Percentiles rank a stretch among this genome's conserved stretches.
Evolutionary conservation across 2,888 invertebrate species (phyloP).

Genomic region (Drosophila silvestris): DNA sequence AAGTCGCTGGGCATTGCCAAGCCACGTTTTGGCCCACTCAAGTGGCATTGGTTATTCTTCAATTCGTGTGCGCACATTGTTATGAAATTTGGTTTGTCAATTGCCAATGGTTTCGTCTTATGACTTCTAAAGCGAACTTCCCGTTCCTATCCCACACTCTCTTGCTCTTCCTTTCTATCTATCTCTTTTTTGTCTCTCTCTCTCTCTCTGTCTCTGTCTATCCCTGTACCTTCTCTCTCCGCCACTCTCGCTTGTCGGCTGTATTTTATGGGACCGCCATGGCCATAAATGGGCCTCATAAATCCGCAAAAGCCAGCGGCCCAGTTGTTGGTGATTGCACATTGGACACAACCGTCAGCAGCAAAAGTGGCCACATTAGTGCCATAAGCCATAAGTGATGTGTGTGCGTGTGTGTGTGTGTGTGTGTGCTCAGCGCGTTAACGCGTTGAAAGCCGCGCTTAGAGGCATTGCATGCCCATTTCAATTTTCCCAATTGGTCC

Average conservation of each 20-base stretch:
- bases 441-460: slow-evolving; percentile 72
- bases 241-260: neutral
- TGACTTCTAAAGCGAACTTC: neutral
- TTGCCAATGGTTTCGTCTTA: slow-evolving; percentile 43
- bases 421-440: slow-evolving; percentile 54
- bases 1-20: slow-evolving; percentile 7
- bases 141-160: neutral
- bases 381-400: slow-evolving; percentile 61
- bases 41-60: slow-evolving; percentile 36
- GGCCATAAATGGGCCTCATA: slow-evolving; percentile 62
- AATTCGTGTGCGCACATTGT: slow-evolving; percentile 43
- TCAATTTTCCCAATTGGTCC: slow-evolving; percentile 52
- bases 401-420: neutral
- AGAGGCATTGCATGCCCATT: slow-evolving; percentile 62
- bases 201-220: neutral
- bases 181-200: neutral
- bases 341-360: slow-evolving; percentile 53
- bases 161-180: too few relatives aligned
- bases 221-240: neutral
- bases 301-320: slow-evolving; percentile 52
- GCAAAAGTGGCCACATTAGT: slow-evolving; percentile 74
- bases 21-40: slow-evolving; percentile 30
- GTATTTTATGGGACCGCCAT: slow-evolving; percentile 37
- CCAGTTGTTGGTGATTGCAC: slow-evolving; percentile 64
- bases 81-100: slow-evolving; percentile 59